phyloP scores from a whole-genome alignment of 2,888 invertebrate species.

The Eubasilissa splendida region DNA sequence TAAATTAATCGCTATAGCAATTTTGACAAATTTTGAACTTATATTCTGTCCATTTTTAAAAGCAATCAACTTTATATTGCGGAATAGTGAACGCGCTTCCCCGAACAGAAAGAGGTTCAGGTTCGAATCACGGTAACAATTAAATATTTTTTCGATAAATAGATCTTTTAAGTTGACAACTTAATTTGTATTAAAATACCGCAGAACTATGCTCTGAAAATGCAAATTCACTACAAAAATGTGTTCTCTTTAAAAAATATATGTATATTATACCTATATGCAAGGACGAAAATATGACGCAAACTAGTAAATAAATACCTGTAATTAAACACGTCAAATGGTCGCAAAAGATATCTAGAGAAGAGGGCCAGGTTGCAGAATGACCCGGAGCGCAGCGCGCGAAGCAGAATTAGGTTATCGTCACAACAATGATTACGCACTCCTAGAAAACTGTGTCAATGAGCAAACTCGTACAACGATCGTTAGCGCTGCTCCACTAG shows the following conservation, averaged over 20 bases:
- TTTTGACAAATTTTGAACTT: too few relatives aligned
- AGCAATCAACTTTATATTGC: too few relatives aligned
- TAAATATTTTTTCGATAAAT: too few relatives aligned
- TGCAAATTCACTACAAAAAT: too few relatives aligned
- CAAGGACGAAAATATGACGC: neutral
- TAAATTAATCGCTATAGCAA: too few relatives aligned
- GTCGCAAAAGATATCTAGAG: neutral
- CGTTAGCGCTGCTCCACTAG: neutral
- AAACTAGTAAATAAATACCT: neutral
- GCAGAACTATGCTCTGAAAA: too few relatives aligned
- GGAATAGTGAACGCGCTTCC: too few relatives aligned
- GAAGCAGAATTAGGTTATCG: slow-evolving; percentile 2
- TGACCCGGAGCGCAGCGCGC: neutral
- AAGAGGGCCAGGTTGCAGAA: neutral
- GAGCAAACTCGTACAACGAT: neutral
- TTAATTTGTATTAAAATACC: too few relatives aligned
- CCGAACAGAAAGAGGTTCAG: too few relatives aligned
- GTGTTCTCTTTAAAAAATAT: neutral
- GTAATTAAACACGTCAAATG: neutral
- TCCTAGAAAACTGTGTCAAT: neutral
- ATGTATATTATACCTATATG: neutral
- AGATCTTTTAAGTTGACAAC: too few relatives aligned
- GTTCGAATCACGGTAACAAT: too few relatives aligned
- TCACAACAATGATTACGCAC: neutral
- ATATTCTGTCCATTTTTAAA: too few relatives aligned